phyloP scores from a whole-genome alignment of 1,140 invertebrate species.

The Drosophila tsacasi region DNA sequence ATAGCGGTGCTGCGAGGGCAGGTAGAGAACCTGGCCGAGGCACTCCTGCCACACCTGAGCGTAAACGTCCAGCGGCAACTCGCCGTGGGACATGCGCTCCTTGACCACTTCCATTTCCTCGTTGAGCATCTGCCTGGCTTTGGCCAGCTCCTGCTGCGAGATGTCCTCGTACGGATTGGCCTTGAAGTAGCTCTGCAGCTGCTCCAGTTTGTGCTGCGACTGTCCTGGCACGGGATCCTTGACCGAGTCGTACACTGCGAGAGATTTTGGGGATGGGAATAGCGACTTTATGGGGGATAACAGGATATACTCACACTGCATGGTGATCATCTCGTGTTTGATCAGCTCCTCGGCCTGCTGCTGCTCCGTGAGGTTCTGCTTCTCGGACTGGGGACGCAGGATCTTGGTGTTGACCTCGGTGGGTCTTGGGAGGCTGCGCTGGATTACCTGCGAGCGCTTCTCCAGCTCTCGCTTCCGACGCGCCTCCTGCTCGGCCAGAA shows the following conservation, averaged over 20 bases:
- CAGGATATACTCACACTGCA: constrained; percentile 88
- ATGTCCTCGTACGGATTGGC: constrained; percentile 93
- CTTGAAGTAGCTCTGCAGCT: constrained; percentile 90
- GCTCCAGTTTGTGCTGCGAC: constrained; percentile 85
- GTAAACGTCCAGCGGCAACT: constrained; percentile 95
- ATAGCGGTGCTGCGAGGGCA: constrained; percentile 95
- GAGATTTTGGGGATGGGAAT: neutral
- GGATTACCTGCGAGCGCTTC: constrained; percentile 94
- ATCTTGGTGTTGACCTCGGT: constrained; percentile 94
- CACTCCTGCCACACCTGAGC: constrained; percentile 99
- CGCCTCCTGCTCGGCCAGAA: constrained; percentile 72
- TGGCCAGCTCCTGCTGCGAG: constrained; percentile 89
- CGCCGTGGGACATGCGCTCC: constrained; percentile 97
- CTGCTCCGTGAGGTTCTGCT: constrained; percentile 92
- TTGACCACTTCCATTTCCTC: constrained; percentile 96
- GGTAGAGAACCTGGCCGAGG: constrained; percentile 93
- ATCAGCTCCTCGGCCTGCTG: constrained; percentile 99
- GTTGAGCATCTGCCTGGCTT: constrained; percentile 89
- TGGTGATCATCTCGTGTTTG: constrained; percentile 98
- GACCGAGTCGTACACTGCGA: constrained; percentile 91
- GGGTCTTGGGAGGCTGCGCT: constrained; percentile 95
- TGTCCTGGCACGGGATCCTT: constrained; percentile 87
- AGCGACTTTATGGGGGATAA: neutral
- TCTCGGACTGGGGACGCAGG: constrained; percentile 90
- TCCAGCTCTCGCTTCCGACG: constrained; percentile 88